Percentiles rank a stretch among this genome's conserved stretches.
phyloP scores from a whole-genome alignment of 2,113 vertebrate species.

The Lontra canadensis region DNA sequence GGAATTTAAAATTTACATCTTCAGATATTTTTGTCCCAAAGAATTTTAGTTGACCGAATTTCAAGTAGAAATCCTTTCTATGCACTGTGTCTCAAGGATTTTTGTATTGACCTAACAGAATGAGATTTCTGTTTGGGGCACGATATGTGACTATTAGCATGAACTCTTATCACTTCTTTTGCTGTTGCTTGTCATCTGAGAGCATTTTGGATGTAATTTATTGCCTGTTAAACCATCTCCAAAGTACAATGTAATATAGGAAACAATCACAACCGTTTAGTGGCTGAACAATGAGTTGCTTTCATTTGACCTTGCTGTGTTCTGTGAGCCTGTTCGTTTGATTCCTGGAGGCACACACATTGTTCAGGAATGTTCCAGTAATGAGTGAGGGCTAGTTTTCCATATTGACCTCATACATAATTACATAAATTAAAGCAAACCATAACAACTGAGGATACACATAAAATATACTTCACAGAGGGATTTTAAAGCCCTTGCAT shows the following conservation, averaged over 20 bases:
- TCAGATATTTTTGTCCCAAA: background rate
- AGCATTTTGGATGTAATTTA: slow-evolving; percentile 44
- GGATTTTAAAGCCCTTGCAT: slow-evolving; percentile 29
- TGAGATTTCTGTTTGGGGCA: background rate
- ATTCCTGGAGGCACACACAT: slow-evolving; percentile 53
- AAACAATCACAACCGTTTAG: slow-evolving; percentile 53
- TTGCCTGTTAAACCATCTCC: slow-evolving; percentile 37
- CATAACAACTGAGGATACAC: slow-evolving; percentile 47
- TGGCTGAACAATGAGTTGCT: slow-evolving; percentile 57
- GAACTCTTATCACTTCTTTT: background rate
- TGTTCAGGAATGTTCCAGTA: slow-evolving; percentile 65
- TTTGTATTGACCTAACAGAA: background rate
- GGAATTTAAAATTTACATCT: background rate
- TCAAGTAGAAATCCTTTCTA: background rate
- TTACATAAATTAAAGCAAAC: slow-evolving; percentile 71
- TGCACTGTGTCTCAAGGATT: background rate
- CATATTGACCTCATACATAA: slow-evolving; percentile 72
- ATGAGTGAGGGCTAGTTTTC: slow-evolving; percentile 67
- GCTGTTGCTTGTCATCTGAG: slow-evolving; percentile 23
- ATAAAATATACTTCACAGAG: slow-evolving; percentile 61
- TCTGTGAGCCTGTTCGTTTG: slow-evolving; percentile 16
- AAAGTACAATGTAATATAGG: background rate
- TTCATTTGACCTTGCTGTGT: slow-evolving; percentile 56
- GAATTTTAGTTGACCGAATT: background rate
- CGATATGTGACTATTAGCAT: background rate